Conservation (phyloP, 1,140 invertebrate species). For the Oncopeltus fasciatus region DNA sequence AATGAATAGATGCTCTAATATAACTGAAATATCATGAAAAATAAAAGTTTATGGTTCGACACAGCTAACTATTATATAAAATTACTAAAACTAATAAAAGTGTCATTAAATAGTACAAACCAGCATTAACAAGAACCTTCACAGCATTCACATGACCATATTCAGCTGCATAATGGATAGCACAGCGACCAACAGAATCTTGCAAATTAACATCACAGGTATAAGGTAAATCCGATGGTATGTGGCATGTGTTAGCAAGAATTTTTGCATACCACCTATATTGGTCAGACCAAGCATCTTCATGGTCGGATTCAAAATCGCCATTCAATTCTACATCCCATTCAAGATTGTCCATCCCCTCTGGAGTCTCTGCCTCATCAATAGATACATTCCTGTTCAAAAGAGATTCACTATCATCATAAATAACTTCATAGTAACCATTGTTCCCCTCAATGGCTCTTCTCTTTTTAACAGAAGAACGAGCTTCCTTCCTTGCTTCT, state of each 20-base stretch:
- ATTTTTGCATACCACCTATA: conserved; percentile 36
- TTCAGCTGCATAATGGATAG: conserved; percentile 43
- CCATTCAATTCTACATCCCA: conserved; percentile 39
- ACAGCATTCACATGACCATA: conserved; percentile 38
- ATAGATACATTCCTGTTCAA: conserved; percentile 12
- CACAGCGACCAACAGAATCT: conserved; percentile 37
- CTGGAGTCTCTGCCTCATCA: conserved; percentile 36
- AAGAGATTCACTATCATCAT: conserved; percentile 28
- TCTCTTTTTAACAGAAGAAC: neutral
- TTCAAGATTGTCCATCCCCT: conserved; percentile 42
- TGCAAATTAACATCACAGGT: conserved; percentile 33
- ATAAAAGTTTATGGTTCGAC: too few relatives aligned
- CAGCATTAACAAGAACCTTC: conserved; percentile 28
- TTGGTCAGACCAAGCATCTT: conserved; percentile 25
- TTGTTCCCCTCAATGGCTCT: conserved; percentile 18
- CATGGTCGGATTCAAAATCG: conserved; percentile 21
- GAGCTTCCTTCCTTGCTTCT: neutral
- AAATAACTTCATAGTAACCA: conserved; percentile 32
- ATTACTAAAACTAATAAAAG: too few relatives aligned
- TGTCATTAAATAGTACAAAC: conserved; percentile 23
- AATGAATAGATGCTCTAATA: too few relatives aligned
- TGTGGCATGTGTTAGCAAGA: conserved; percentile 34
- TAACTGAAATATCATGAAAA: too few relatives aligned
- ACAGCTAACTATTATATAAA: too few relatives aligned
- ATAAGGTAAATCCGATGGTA: conserved; percentile 25